A percentile compares a stretch with the other conserved stretches of the same genome.
phyloP scores from a whole-genome alignment of 2,113 vertebrate genomes.

The Actinemys pallida region DNA sequence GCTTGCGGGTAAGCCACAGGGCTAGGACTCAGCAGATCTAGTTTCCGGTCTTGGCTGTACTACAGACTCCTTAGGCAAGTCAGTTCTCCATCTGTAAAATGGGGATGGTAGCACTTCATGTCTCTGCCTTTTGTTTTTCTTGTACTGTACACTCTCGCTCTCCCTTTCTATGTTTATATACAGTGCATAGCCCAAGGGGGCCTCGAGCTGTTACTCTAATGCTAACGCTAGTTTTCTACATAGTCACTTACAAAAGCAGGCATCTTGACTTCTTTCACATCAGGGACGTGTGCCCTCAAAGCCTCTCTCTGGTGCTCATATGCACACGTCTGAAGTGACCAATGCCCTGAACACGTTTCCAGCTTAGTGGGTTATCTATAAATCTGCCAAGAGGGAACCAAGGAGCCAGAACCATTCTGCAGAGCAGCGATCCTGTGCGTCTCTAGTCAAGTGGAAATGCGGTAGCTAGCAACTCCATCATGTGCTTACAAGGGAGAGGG shows the following conservation, averaged over 20 bases:
- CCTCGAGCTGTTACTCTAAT: not conserved
- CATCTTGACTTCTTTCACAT: rapidly evolving
- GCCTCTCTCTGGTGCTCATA: not conserved
- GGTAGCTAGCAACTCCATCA: not conserved
- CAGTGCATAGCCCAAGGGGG: not conserved
- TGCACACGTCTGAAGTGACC: not conserved
- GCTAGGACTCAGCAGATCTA: not conserved
- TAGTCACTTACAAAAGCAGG: not conserved
- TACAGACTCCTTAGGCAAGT: not conserved
- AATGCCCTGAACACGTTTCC: not conserved
- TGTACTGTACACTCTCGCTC: not conserved
- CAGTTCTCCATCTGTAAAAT: not conserved
- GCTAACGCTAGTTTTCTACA: not conserved
- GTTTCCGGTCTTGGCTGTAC: not conserved
- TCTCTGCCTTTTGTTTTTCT: constrained; percentile 8
- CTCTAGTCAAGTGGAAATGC: not conserved
- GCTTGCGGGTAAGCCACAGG: not conserved
- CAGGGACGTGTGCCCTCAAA: not conserved
- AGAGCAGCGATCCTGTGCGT: not conserved
- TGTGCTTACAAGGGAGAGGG: not conserved
- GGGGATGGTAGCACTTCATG: not conserved
- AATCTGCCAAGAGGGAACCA: constrained; percentile 6
- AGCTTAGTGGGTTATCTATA: not conserved
- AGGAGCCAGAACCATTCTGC: not conserved
- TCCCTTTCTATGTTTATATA: not conserved